Conservation (phyloP, 2,113 vertebrate genomes). For the Brachypteracias leptosomus region DNA sequence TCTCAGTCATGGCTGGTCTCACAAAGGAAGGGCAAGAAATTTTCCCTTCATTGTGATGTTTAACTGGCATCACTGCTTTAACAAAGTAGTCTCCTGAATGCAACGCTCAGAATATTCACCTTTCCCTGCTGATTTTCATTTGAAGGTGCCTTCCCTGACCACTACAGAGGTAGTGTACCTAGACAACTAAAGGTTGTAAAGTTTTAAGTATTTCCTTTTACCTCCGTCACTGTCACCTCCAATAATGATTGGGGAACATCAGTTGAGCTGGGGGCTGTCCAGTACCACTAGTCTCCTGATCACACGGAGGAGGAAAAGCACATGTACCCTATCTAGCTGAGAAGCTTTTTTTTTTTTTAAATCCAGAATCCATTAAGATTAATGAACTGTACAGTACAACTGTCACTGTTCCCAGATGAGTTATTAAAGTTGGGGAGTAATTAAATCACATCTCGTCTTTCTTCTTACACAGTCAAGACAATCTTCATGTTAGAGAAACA, state of each 20-base stretch:
- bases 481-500: background rate
- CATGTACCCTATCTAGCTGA: background rate
- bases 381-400: conserved; percentile 9
- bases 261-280: background rate
- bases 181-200: background rate
- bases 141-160: background rate
- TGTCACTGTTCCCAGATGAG: conserved; percentile 1
- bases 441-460: background rate
- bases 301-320: background rate
- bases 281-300: background rate
- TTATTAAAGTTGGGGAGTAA: conserved; percentile 8
- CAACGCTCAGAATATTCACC: background rate
- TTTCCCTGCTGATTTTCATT: background rate
- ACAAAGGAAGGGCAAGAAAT: background rate
- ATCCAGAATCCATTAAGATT: background rate
- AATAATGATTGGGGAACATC: background rate
- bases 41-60: background rate
- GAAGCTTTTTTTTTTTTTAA: background rate
- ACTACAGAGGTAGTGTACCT: background rate
- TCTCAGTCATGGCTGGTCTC: background rate
- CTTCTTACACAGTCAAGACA: background rate
- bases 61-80: background rate
- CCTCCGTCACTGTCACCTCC: background rate
- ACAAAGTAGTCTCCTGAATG: background rate
- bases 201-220: background rate